Conservation (phyloP, 2,797 vertebrate genomes). For the Mus caroli region DNA sequence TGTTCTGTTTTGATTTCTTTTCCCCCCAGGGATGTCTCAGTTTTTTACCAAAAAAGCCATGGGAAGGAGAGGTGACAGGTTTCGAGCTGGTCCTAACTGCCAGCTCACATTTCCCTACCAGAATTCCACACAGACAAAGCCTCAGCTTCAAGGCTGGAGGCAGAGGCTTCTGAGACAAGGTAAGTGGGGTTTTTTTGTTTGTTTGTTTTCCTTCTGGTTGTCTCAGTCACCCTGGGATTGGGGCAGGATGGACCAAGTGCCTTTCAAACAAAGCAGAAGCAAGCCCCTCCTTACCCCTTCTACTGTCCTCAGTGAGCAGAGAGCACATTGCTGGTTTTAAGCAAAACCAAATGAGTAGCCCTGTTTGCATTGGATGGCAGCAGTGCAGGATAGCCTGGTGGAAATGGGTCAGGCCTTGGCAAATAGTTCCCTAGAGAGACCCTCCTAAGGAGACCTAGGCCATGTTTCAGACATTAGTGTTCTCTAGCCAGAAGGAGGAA, state of each 20-base stretch:
- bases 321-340: slow-evolving; percentile 56
- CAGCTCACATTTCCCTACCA: not conserved
- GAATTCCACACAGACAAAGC: slow-evolving; percentile 44
- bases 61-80: not conserved
- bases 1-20: not conserved
- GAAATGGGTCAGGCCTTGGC: slow-evolving; percentile 21
- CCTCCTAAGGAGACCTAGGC: not conserved
- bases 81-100: not conserved
- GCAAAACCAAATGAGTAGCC: slow-evolving; percentile 59
- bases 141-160: slow-evolving; percentile 17
- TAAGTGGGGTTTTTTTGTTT: not conserved
- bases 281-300: slow-evolving; percentile 7
- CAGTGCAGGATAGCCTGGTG: not conserved
- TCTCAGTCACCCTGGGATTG: slow-evolving; percentile 37
- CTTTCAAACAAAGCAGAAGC: slow-evolving; percentile 43
- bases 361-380: not conserved
- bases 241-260: slow-evolving; percentile 38
- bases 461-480: not conserved
- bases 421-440: slow-evolving; percentile 34
- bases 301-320: slow-evolving; percentile 12
- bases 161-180: slow-evolving; percentile 36
- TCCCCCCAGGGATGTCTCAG: not conserved
- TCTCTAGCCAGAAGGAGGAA: not conserved
- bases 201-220: not conserved
- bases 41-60: not conserved